Evolutionary conservation across 2,888 invertebrate genomes (phyloP), one percentile per base, ranked within the genome.

Genomic region (Cenopis cana): DNA sequence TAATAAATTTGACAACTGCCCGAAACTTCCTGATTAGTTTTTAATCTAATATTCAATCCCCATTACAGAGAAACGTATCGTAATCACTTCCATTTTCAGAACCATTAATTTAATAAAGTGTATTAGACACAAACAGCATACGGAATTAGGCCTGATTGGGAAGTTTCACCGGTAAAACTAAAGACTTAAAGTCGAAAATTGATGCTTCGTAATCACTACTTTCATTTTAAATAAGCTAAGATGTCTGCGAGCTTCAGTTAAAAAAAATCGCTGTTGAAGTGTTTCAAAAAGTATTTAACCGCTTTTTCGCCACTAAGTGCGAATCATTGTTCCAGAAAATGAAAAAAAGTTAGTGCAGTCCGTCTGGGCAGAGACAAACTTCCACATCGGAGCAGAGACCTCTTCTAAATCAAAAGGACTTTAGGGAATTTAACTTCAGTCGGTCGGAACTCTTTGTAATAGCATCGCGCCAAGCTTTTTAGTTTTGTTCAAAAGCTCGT

Each of bases 1-100:
- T 59, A 65, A 65, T 65, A 69, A 70, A 70, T 70, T 65, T 60
- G 65, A 66, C 70, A 66, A 70, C 70, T 70, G 52, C 57, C 65
- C 57, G 66, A 55, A 66, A 67, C 71, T 61, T 56, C 17, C 38
- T 71, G 71, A 71, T 71, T 71, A 67, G 60, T 67, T 71, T 71
- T 67, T 71, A 71, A 71, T 67, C 61, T 56, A 71, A 71, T 71
- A 71, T 67, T 67, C 66, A 24, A 49, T 67, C 61, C 61, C 71
- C 56, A 71, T 71, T 65, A 59, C 59, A 49, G 46, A 29, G 65
- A 54, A 60, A 46, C 33, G 65, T 66, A 66, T 70, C 59, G 20
- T 65, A 60, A 70, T 66, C 54, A 36, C 33, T 65, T 54, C 29
- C 38, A 46, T 66, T 59, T 70, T 33, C 41, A 65, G 20, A 54